Evolutionary conservation across 2,113 vertebrate species (phyloP).

Genomic region (Labeo catla): DNA sequence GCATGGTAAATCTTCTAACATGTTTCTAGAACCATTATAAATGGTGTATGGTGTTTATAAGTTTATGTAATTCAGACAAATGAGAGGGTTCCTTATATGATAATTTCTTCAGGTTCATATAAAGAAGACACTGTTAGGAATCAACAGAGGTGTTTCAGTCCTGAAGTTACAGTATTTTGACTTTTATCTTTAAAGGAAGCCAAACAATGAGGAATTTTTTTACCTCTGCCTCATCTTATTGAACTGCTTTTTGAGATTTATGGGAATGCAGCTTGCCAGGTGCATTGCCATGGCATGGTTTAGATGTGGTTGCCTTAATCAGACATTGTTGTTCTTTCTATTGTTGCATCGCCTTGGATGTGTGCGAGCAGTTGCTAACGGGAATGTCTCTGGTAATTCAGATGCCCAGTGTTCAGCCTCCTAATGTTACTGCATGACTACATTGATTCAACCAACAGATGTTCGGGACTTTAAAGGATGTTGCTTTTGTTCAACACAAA

Average conservation of each 20-base stretch:
- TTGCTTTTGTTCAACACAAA: conserved; percentile 40
- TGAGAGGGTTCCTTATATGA: neutral
- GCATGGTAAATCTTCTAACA: neutral
- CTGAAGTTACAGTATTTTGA: neutral
- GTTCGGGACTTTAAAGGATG: conserved; percentile 24
- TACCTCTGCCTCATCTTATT: neutral
- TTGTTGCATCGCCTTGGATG: conserved; percentile 50
- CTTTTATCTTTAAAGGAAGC: conserved; percentile 7
- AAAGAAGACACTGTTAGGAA: neutral
- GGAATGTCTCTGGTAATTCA: conserved; percentile 49
- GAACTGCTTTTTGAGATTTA: conserved; percentile 29
- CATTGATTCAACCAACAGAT: conserved; percentile 38
- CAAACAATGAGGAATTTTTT: neutral
- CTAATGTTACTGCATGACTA: conserved; percentile 16
- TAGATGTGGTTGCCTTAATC: conserved; percentile 65
- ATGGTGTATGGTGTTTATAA: neutral
- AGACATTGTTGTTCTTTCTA: conserved; percentile 54
- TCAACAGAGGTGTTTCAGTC: neutral
- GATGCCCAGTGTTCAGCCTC: neutral
- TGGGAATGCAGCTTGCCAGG: conserved; percentile 63
- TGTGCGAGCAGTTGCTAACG: conserved; percentile 55
- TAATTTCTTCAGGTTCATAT: neutral
- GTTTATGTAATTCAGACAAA: neutral
- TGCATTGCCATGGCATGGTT: conserved; percentile 59
- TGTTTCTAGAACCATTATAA: neutral